Percentiles rank a stretch among this genome's conserved stretches.
These are phyloP conservation scores for Phalacrocorax pelagicus DNA, from an alignment of 2,113 vertebrate species.

Conservation along the genomic window DNA sequence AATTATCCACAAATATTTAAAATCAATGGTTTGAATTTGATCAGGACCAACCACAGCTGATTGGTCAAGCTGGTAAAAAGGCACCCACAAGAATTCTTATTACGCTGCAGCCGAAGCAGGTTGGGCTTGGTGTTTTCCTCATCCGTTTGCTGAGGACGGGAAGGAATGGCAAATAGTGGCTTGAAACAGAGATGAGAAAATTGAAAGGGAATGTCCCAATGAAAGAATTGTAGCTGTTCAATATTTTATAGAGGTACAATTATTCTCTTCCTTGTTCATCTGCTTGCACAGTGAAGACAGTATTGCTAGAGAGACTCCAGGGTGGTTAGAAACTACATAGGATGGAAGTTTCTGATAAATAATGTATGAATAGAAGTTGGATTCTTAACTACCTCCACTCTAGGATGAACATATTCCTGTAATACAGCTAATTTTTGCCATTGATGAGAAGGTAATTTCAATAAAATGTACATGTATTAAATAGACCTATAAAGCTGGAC, in stretches of 20 bases:
- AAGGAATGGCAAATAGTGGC: not conserved
- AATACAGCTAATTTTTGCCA: not conserved
- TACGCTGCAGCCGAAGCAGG: not conserved
- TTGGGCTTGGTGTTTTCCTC: not conserved
- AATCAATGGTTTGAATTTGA: not conserved
- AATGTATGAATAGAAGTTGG: not conserved
- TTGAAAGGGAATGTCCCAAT: not conserved
- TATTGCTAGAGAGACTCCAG: not conserved
- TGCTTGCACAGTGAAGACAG: not conserved
- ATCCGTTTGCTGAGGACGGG: not conserved
- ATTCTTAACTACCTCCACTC: not conserved
- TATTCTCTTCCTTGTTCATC: not conserved
- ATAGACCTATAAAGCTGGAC: not conserved
- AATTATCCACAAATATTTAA: not conserved
- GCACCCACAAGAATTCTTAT: not conserved
- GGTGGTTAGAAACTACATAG: not conserved
- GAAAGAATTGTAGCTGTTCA: not conserved
- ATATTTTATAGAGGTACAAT: not conserved
- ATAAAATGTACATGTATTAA: not conserved
- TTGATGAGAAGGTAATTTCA: not conserved
- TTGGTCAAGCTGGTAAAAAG: not conserved
- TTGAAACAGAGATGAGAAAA: not conserved
- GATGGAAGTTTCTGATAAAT: conserved; percentile 11
- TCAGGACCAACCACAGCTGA: not conserved
- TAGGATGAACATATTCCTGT: not conserved